phyloP scores from a whole-genome alignment of 1,140 invertebrate genomes.

The Goniozus legneri region DNA sequence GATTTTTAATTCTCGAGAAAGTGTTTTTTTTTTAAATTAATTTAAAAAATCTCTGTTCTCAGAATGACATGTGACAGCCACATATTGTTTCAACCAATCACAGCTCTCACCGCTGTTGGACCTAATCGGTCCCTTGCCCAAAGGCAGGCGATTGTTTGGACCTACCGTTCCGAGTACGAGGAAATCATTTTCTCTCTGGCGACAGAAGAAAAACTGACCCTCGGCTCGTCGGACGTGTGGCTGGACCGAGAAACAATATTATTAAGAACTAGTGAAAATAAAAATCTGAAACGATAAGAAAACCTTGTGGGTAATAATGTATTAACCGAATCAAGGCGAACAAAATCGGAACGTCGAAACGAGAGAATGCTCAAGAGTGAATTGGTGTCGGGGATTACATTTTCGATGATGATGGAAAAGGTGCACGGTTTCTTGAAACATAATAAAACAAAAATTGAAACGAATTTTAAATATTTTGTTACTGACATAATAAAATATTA shows the following conservation, averaged over 20 bases:
- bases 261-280: too few relatives aligned
- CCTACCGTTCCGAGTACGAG: slow-evolving; percentile 50
- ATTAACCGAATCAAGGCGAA: slow-evolving; percentile 40
- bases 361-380: slow-evolving; percentile 16
- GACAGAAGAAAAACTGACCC: slow-evolving; percentile 11
- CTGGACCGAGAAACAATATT: slow-evolving; percentile 58
- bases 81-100: slow-evolving; percentile 58
- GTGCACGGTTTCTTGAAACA: neutral
- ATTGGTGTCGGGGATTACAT: too few relatives aligned
- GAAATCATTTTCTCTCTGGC: slow-evolving; percentile 16
- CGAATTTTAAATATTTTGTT: neutral
- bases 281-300: slow-evolving; percentile 29
- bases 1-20: too few relatives aligned
- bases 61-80: slow-evolving; percentile 43
- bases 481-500: slow-evolving; percentile 1
- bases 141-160: slow-evolving; percentile 57
- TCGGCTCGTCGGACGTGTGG: slow-evolving; percentile 47
- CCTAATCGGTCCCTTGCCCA: slow-evolving; percentile 52
- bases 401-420: too few relatives aligned
- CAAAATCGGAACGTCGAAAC: slow-evolving; percentile 33
- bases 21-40: neutral
- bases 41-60: slow-evolving; percentile 15
- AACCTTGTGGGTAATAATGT: slow-evolving; percentile 37
- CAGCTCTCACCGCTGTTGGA: slow-evolving; percentile 56
- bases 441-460: slow-evolving; percentile 7